Conservation (phyloP, 1,140 invertebrate genomes). For the Drosophila seguyi region DNA sequence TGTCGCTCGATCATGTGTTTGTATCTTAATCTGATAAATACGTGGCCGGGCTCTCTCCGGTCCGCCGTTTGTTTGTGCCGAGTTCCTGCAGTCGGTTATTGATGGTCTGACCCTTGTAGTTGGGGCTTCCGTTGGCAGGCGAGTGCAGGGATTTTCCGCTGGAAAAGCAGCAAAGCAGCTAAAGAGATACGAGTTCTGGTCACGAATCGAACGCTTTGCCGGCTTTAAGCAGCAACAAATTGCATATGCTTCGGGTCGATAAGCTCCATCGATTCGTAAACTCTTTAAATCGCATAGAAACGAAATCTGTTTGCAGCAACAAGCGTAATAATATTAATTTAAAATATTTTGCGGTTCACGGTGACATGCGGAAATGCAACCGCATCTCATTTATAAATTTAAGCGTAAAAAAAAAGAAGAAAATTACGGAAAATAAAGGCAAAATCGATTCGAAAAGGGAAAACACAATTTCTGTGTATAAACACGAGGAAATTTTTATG, state of each 20-base stretch:
- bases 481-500: slow-evolving; percentile 20
- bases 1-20: slow-evolving; percentile 68
- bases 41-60: slow-evolving; percentile 41
- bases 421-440: background rate
- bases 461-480: slow-evolving; percentile 7
- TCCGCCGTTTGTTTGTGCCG: slow-evolving; percentile 54
- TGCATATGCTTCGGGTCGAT: slow-evolving; percentile 57
- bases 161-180: slow-evolving; percentile 27
- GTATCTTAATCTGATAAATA: slow-evolving; percentile 81
- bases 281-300: slow-evolving; percentile 27
- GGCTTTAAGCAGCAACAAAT: slow-evolving; percentile 72
- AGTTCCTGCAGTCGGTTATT: slow-evolving; percentile 69
- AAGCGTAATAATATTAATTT: slow-evolving; percentile 49
- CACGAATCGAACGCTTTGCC: slow-evolving; percentile 37
- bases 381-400: slow-evolving; percentile 39
- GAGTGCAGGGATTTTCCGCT: slow-evolving; percentile 70
- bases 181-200: slow-evolving; percentile 49
- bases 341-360: slow-evolving; percentile 47
- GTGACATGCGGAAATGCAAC: slow-evolving; percentile 42
- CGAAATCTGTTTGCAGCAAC: slow-evolving; percentile 22
- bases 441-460: slow-evolving; percentile 9
- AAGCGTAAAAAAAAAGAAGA: background rate
- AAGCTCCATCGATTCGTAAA: slow-evolving; percentile 55
- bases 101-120: slow-evolving; percentile 56
- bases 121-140: slow-evolving; percentile 53